Conservation (phyloP, 2,113 vertebrate genomes). For the Ploceus nigricollis region DNA sequence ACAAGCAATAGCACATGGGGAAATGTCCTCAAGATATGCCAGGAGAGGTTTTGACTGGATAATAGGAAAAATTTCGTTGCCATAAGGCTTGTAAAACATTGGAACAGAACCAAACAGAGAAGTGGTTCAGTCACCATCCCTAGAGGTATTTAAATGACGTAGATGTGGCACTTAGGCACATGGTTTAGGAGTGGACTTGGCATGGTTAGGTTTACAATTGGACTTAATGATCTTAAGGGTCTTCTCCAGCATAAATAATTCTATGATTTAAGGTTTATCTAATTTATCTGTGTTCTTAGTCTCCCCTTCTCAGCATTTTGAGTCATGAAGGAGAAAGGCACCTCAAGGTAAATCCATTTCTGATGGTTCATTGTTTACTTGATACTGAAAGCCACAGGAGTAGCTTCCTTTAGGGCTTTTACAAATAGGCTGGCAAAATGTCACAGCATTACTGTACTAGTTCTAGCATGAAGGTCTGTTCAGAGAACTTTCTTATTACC, state of each 20-base stretch:
- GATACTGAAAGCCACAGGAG: not conserved
- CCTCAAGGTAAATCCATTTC: accelerated
- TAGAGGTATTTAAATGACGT: not conserved
- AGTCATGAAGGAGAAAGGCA: not conserved
- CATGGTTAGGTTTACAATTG: accelerated
- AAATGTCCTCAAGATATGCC: not conserved
- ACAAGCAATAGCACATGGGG: accelerated
- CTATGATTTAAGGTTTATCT: not conserved
- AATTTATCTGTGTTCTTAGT: not conserved
- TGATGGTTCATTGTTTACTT: not conserved
- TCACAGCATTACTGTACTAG: not conserved
- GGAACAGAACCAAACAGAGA: not conserved
- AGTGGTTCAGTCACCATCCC: not conserved
- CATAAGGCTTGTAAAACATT: accelerated
- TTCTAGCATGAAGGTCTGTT: not conserved
- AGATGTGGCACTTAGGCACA: not conserved
- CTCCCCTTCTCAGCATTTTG: not conserved
- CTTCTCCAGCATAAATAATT: not conserved
- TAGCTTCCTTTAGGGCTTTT: not conserved
- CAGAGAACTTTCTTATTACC: not conserved
- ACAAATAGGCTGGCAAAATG: not conserved
- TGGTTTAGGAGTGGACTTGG: not conserved
- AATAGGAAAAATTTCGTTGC: not conserved
- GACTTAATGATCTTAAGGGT: not conserved
- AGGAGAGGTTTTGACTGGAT: not conserved